Conservation (phyloP, 2,113 vertebrate genomes). For the Sebastes fasciatus region DNA sequence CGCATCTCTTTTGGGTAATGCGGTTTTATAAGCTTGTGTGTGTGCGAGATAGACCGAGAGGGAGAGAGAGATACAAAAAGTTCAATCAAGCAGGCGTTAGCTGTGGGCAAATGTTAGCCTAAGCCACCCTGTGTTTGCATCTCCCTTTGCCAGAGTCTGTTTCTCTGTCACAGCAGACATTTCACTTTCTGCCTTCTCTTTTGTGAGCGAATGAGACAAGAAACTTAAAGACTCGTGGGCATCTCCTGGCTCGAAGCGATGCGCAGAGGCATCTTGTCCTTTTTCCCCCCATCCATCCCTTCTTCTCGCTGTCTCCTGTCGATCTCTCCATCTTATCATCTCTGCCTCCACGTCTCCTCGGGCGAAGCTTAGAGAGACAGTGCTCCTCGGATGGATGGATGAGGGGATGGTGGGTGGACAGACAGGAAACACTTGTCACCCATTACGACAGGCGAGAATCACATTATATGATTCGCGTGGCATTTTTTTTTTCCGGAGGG, state of each 20-base stretch:
- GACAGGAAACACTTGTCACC: conserved; percentile 66
- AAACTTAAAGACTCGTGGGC: conserved; percentile 55
- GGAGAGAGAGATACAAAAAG: conserved; percentile 29
- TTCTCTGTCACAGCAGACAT: conserved; percentile 59
- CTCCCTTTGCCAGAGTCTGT: conserved; percentile 55
- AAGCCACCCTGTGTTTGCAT: conserved; percentile 62
- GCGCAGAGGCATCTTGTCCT: conserved; percentile 28
- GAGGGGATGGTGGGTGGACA: conserved; percentile 40
- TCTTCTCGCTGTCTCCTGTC: conserved; percentile 10
- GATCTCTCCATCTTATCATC: conserved; percentile 51
- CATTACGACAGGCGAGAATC: conserved; percentile 52
- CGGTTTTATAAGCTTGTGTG: background rate
- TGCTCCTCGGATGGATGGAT: conserved; percentile 33
- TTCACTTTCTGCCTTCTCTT: conserved; percentile 44
- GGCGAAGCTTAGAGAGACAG: conserved; percentile 52
- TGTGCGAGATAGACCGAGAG: conserved; percentile 18
- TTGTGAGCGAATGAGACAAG: conserved; percentile 58
- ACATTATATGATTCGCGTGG: conserved; percentile 42
- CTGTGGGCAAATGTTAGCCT: conserved; percentile 67
- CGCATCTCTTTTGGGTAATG: conserved; percentile 10
- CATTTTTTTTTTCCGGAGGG: conserved; percentile 43
- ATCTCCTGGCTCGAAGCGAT: conserved; percentile 40
- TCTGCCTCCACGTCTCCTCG: conserved; percentile 42
- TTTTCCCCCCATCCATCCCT: background rate
- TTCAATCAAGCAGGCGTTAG: conserved; percentile 52